Percentiles rank a stretch among this genome's conserved stretches.
phyloP scores from a whole-genome alignment of 2,888 invertebrate genomes.

The Ferrisia virgata region DNA sequence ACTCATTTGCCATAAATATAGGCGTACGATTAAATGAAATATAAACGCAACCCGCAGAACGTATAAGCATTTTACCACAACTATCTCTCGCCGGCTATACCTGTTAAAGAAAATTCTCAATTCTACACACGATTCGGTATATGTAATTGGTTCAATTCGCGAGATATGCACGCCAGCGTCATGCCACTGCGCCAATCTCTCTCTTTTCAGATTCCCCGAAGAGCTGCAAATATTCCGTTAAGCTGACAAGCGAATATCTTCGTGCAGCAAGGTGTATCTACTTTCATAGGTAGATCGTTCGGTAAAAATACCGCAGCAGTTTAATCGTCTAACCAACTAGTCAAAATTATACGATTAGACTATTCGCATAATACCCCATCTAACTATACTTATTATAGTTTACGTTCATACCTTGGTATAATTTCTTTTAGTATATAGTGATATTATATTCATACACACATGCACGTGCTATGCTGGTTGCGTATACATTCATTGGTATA shows the following conservation, averaged over 20 bases:
- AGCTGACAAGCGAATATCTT: neutral
- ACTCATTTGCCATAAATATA: neutral
- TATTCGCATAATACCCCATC: neutral
- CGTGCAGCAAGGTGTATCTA: neutral
- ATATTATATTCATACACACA: neutral
- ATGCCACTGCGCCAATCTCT: conserved; percentile 2
- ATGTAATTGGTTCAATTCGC: conserved; percentile 5
- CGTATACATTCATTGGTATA: neutral
- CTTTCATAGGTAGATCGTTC: neutral
- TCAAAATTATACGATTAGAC: neutral
- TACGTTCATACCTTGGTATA: too few relatives aligned
- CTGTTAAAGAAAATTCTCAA: neutral
- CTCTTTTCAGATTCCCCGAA: neutral
- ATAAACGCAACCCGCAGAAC: neutral
- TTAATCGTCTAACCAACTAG: neutral
- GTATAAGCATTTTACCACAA: neutral
- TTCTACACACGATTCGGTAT: neutral
- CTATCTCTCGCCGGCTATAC: neutral
- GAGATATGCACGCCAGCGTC: neutral
- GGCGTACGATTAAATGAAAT: neutral
- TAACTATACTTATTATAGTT: neutral
- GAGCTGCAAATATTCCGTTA: conserved; percentile 9
- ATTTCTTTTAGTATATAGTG: neutral
- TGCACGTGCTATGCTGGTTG: neutral
- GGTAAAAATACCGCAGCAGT: neutral